phyloP scores from a whole-genome alignment of 2,797 vertebrate genomes.

The Cheirogaleus major region DNA sequence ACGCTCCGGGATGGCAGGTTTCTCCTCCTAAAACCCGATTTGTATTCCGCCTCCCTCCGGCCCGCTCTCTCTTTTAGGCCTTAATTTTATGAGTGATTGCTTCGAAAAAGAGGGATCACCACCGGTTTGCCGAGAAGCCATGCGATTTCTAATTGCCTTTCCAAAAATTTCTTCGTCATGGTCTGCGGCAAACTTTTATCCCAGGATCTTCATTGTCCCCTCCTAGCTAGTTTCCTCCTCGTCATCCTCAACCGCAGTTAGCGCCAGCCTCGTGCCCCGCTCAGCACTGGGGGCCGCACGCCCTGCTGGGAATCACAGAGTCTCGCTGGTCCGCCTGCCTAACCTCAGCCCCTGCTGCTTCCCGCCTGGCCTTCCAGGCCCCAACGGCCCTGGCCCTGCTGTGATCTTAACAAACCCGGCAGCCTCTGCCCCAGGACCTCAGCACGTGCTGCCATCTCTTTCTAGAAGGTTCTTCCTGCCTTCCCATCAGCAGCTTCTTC shows the following conservation, averaged over 20 bases:
- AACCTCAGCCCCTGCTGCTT: too few species aligned
- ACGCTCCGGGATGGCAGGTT: neutral
- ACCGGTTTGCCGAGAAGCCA: conserved; percentile 7
- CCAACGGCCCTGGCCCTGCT: too few species aligned
- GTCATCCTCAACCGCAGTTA: accelerated
- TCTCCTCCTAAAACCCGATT: neutral
- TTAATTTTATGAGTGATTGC: conserved; percentile 67
- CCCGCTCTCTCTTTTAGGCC: neutral
- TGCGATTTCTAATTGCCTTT: conserved; percentile 67
- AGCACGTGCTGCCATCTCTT: accelerated
- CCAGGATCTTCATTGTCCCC: accelerated
- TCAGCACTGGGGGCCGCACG: accelerated
- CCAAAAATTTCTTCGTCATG: neutral
- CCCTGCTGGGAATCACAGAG: too few species aligned
- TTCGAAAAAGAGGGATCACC: conserved; percentile 22
- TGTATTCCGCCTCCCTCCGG: neutral
- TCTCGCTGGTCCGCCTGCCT: neutral
- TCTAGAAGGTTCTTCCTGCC: neutral
- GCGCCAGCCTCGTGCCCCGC: accelerated
- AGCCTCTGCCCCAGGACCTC: neutral
- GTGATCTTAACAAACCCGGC: neutral
- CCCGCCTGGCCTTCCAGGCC: accelerated
- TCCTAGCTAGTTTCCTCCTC: neutral
- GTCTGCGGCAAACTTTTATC: too few species aligned
- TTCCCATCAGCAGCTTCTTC: neutral